Evolutionary conservation across 1,140 invertebrate species (phyloP).

Genomic region (Maconellicoccus hirsutus): DNA sequence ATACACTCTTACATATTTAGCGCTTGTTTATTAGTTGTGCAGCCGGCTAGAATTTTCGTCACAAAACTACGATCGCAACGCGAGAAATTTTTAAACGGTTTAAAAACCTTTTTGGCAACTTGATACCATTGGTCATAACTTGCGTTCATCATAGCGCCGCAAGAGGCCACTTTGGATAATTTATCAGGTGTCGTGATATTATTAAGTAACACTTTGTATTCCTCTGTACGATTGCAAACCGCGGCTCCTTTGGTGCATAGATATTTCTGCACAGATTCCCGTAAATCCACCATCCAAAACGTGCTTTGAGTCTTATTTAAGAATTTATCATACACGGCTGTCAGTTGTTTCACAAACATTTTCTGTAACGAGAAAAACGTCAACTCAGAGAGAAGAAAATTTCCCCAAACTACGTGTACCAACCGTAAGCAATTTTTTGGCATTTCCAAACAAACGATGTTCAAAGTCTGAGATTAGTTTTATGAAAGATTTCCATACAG

Average conservation of each 20-base stretch:
- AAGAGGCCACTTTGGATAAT: not conserved
- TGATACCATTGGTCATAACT: not conserved
- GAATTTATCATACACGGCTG: not conserved
- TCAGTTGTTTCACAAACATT: not conserved
- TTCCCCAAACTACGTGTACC: not conserved
- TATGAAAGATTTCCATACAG: constrained; percentile 47
- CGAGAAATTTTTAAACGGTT: not conserved
- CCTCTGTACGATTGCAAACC: not conserved
- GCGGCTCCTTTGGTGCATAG: not conserved
- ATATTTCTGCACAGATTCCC: not conserved
- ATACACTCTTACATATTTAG: not conserved
- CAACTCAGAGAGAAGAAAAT: too few relatives aligned
- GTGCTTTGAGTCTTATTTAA: not conserved
- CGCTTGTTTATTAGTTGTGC: not conserved
- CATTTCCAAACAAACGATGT: not conserved
- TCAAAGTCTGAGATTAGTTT: constrained; percentile 39
- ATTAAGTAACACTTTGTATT: not conserved
- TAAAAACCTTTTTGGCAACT: not conserved
- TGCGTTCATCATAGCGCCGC: not conserved
- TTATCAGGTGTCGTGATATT: not conserved
- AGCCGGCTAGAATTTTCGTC: not conserved
- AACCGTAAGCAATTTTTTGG: not conserved
- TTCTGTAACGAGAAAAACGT: not conserved
- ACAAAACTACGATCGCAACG: not conserved
- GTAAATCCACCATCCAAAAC: not conserved